Evolutionary conservation across 2,888 invertebrate species (phyloP), one percentile per base, ranked within the genome.

Genomic region (Bembecia ichneumoniformis): DNA sequence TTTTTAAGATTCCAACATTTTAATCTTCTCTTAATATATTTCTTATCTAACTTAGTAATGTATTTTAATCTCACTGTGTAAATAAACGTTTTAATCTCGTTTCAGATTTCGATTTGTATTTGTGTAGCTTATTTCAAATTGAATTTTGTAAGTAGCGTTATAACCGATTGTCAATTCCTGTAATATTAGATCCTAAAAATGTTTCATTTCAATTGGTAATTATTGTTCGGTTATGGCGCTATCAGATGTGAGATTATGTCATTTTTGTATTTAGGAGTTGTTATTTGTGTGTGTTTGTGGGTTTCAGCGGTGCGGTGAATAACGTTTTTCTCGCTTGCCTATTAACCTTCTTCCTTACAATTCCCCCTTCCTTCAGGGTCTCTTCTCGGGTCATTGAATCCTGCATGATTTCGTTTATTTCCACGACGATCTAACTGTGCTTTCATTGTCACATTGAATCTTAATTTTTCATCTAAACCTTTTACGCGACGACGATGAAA

Each of bases 281-380:
- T 78, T 77, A 72, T 73, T 65, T 86, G 83, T 86, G 82, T 84
- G 84, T 83, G 83, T 80, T 65, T 77, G 83, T 86, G 86, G 81
- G 69, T 81, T 82, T 83, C 79, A 66, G 77, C 79, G 79, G 79
- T 77, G 76, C 75, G 84, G 78, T 81, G 76, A 78, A 74, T 83
- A 86, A 83, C 73, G 70, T 78, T 82, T 74, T 81, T 82, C 80
- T 83, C 76, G 86, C 86, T 86, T 86, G 86, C 86, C 86, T 83
- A 77, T 71, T 77, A 78, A 83, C 79, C 75, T 76, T 56, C 66
- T 70, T 75, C 79, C 78, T 66, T 53, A 73, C 68, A 71, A 65
- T 62, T 62, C 46, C 63, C 71, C 77, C 58, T 58, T 76, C 77
- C 78, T 66, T 63, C 63, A 71, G 79, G 75, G 72, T 68, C 64